Base-by-base conservation (phyloP, 2,113 vertebrate genomes). In the Murina feae region DNA sequence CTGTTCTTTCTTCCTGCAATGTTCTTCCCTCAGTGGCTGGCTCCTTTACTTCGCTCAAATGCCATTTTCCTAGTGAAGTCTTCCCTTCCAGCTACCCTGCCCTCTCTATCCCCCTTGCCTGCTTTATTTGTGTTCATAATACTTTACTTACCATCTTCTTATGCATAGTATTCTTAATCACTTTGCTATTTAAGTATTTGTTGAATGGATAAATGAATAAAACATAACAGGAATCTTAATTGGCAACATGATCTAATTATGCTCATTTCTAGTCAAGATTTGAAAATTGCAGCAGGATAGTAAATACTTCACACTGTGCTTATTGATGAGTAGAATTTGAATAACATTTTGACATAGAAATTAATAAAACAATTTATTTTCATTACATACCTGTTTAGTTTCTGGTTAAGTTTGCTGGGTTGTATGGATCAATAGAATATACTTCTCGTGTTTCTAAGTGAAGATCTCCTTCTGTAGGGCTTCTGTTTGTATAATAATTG, bases 371-470 rank as follows among this genome's bases (percentile, higher is more conserved):
- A 93, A 80, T 96, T 94, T 11, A 74, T 25, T 60, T 93, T 80
- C 17, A 55, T 86, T 83, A 51, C 20, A 89, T 95, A 97, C 96
- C 90, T 42, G 13, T 91, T 94, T 84, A 53, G 96, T 81, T 87
- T 91, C 66, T 58, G 53, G 49, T 96, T 83, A 97, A 97, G 51
- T 94, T 97, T 74, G 84, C 88, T 74, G 71, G 87, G 60, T 66
- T 93, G 47, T 97, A 97, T 14, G 95, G 96, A 78, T 96, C 97
- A 78, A 79, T 2, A 75, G 93, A 51, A 37, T 96, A 96, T 8
- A 87, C 25, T 79, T 94, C 75, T 32, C 8, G 76, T 44, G 92
- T 39, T 93, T 96, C 97, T 85, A 96, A 74, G 18, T 42, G 80
- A 81, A 82, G 32, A 60, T 35, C n/a, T 84, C 44, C 88, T 83